phyloP scores from a whole-genome alignment of 2,113 vertebrate genomes.

The Calyptomena viridis region DNA sequence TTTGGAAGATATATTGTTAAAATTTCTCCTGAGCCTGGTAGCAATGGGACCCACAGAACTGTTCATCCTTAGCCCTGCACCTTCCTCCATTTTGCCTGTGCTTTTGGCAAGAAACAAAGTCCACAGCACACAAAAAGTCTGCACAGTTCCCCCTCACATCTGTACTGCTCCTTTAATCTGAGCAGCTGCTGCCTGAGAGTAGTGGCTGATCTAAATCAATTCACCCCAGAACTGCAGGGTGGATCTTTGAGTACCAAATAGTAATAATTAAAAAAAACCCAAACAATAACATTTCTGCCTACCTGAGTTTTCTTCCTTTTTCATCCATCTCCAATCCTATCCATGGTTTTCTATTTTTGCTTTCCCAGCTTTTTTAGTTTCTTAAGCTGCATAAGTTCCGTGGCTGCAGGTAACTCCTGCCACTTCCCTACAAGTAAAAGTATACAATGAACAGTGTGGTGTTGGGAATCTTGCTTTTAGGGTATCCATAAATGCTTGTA shows the following conservation, averaged over 20 bases:
- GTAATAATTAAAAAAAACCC: background rate
- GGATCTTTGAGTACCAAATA: background rate
- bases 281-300: accelerated
- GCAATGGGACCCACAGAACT: background rate
- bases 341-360: background rate
- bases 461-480: background rate
- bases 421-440: background rate
- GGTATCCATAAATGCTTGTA: background rate
- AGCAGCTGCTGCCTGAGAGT: background rate
- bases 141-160: background rate
- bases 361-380: background rate
- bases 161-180: background rate
- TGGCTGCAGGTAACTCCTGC: background rate
- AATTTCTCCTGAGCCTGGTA: background rate
- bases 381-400: background rate
- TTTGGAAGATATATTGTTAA: background rate
- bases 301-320: background rate
- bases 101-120: background rate
- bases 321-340: background rate
- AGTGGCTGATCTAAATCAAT: background rate
- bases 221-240: background rate
- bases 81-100: background rate
- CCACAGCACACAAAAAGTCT: background rate
- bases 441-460: accelerated
- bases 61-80: background rate